A percentile compares a stretch with the other conserved stretches of the same genome.
phyloP scores from a whole-genome alignment of 1,140 invertebrate species.

The Bombus turneri region DNA sequence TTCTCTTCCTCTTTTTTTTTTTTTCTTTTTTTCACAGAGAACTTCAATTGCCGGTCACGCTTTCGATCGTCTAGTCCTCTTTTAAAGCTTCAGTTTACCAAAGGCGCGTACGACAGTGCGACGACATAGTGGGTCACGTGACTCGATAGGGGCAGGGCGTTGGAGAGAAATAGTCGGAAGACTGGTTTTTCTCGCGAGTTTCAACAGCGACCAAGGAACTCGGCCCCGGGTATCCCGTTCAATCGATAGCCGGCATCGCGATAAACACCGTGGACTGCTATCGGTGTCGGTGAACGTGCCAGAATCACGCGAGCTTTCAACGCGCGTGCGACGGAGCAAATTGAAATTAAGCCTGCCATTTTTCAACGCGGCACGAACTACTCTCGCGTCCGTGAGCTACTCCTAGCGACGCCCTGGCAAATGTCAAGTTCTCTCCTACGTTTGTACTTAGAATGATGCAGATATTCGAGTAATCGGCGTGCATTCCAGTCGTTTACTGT shows the following conservation, averaged over 20 bases:
- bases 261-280: slow-evolving; percentile 45
- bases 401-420: background rate
- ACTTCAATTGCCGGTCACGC: background rate
- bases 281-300: slow-evolving; percentile 49
- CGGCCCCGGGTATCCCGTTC: background rate
- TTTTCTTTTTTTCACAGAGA: background rate
- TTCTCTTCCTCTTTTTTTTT: too few relatives aligned
- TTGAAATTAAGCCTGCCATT: slow-evolving; percentile 66
- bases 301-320: slow-evolving; percentile 54
- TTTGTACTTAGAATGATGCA: background rate
- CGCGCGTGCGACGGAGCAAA: slow-evolving; percentile 50
- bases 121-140: background rate
- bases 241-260: slow-evolving; percentile 50
- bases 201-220: background rate
- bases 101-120: background rate
- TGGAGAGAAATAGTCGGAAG: background rate
- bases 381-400: background rate
- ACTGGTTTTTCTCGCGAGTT: background rate
- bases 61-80: background rate
- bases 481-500: too few relatives aligned
- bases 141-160: background rate
- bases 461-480: too few relatives aligned
- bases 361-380: slow-evolving; percentile 53
- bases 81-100: background rate
- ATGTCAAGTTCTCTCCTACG: background rate